These are phyloP conservation scores for Drosophila subquinaria DNA, from an alignment of 2,888 invertebrate species.

Conservation along the genomic window DNA sequence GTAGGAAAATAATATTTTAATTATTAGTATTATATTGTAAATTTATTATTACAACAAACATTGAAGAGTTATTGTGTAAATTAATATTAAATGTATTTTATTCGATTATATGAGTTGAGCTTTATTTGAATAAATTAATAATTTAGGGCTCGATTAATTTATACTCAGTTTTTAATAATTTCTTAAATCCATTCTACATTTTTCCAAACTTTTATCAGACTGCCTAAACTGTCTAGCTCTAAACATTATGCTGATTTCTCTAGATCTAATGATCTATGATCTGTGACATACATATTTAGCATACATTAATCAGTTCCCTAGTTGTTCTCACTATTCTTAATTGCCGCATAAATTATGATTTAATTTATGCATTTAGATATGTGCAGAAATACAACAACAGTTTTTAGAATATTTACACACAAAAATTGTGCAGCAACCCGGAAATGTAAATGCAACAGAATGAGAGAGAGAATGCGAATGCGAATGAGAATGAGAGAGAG, in stretches of 20 bases:
- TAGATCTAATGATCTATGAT: constrained; percentile 3
- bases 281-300: background rate
- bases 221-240: background rate
- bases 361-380: constrained; percentile 24
- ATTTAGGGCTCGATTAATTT: no score
- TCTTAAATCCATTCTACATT: background rate
- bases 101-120: no score
- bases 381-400: constrained; percentile 11
- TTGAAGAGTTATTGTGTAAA: no score
- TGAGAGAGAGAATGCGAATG: constrained; percentile 14
- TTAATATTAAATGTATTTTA: no score
- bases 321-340: constrained; percentile 34
- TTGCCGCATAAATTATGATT: constrained; percentile 54
- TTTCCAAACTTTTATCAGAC: background rate
- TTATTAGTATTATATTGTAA: no score
- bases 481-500: background rate
- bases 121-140: no score
- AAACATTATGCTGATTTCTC: background rate
- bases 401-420: constrained; percentile 28
- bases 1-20: no score
- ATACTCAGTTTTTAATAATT: background rate
- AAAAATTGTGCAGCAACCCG: constrained; percentile 56
- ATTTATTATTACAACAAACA: no score
- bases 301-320: constrained; percentile 5
- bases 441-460: constrained; percentile 61